These are phyloP conservation scores for Poeciliopsis occidentalis DNA, from an alignment of 2,113 vertebrate genomes.

Conservation along the genomic window DNA sequence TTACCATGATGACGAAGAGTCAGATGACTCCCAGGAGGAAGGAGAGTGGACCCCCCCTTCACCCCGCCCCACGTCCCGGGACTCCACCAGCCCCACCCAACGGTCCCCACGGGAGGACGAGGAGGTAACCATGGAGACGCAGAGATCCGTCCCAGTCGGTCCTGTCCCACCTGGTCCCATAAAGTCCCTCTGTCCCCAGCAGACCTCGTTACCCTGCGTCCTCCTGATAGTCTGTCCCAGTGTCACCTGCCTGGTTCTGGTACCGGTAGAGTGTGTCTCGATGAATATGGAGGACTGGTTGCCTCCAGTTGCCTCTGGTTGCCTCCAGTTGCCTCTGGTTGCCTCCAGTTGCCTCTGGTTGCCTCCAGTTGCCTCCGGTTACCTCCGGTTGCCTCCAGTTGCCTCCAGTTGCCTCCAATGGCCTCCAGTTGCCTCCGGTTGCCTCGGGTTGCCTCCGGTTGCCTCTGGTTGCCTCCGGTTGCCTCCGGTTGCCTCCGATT, in stretches of 20 bases:
- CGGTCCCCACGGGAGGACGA: constrained; percentile 18
- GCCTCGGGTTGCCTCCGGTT: too few species aligned
- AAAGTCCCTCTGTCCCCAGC: background rate
- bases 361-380: too few species aligned
- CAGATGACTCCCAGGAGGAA: constrained; percentile 11
- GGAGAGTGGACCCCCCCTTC: constrained; percentile 19
- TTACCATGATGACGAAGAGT: constrained; percentile 32
- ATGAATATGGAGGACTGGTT: background rate
- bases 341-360: background rate
- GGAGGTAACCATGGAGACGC: constrained; percentile 54
- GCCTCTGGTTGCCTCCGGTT: too few species aligned
- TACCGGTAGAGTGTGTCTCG: background rate
- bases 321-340: too few species aligned
- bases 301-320: too few species aligned
- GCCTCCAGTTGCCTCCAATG: too few species aligned
- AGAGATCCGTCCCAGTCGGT: background rate
- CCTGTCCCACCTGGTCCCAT: background rate
- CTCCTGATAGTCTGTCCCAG: background rate
- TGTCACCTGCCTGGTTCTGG: background rate
- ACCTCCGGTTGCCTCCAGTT: too few species aligned
- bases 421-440: background rate
- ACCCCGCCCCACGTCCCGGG: background rate
- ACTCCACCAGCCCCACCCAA: constrained; percentile 9
- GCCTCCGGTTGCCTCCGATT: too few species aligned
- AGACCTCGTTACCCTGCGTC: background rate